Percentiles rank a stretch among this genome's conserved stretches.
phyloP scores from a whole-genome alignment of 1,140 invertebrate species.

The Coenobita brevimanus region DNA sequence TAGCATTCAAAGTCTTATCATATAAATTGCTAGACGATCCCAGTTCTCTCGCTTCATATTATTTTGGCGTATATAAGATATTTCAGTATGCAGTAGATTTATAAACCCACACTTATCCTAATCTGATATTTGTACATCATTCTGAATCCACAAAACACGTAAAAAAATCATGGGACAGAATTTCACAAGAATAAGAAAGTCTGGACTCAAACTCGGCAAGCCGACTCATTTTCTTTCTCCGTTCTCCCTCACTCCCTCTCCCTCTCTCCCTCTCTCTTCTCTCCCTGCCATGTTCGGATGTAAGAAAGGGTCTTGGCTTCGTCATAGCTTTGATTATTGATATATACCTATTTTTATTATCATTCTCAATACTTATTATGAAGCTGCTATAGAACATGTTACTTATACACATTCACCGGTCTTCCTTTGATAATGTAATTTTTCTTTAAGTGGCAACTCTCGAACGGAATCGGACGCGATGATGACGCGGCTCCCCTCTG shows the following conservation, averaged over 20 bases:
- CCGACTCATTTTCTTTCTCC: constrained; percentile 11
- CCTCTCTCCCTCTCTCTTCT: not conserved
- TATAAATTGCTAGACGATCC: not conserved
- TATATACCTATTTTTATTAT: too few relatives aligned
- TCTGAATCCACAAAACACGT: too few relatives aligned
- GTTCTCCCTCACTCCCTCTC: not conserved
- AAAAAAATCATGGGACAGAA: constrained; percentile 14
- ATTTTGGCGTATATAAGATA: too few relatives aligned
- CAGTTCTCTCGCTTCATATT: too few relatives aligned
- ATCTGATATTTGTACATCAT: not conserved
- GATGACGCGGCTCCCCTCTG: not conserved
- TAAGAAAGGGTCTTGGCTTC: not conserved
- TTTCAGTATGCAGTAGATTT: too few relatives aligned
- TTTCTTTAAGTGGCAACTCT: too few relatives aligned
- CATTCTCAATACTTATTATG: too few relatives aligned
- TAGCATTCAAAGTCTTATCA: not conserved
- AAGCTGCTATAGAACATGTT: too few relatives aligned
- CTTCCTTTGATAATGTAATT: too few relatives aligned
- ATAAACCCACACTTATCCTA: too few relatives aligned
- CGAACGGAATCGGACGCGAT: constrained; percentile 22
- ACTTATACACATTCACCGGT: too few relatives aligned
- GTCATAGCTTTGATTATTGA: not conserved
- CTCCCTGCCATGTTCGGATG: not conserved
- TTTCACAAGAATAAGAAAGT: constrained; percentile 59
- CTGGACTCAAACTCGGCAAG: constrained; percentile 43